phyloP scores from a whole-genome alignment of 2,888 invertebrate genomes.

The Metalampra italica region DNA sequence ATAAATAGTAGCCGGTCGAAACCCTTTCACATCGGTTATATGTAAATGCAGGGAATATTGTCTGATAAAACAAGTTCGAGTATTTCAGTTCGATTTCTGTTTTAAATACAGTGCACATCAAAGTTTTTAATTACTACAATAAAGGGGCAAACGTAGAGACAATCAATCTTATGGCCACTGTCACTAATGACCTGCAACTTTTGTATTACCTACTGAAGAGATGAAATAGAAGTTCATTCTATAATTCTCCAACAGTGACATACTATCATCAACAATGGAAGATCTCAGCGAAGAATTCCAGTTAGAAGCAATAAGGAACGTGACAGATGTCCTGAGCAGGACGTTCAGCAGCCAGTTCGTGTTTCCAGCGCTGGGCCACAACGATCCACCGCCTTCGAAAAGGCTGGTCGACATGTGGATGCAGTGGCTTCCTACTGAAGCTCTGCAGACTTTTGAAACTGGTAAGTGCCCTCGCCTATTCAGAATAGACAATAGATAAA shows the following conservation, averaged over 20 bases:
- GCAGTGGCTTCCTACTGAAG: constrained; percentile 90
- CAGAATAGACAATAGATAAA: not conserved
- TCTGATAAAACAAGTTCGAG: not conserved
- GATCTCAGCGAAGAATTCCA: constrained; percentile 83
- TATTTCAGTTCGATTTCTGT: not conserved
- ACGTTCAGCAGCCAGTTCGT: constrained; percentile 93
- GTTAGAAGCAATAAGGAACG: constrained; percentile 86
- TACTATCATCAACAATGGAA: constrained; percentile 87
- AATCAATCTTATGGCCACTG: no score
- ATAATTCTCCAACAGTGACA: constrained; percentile 84
- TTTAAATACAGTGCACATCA: not conserved
- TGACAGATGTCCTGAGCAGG: constrained; percentile 87
- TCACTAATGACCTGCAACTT: no score
- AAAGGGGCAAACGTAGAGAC: no score
- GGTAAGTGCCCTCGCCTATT: constrained; percentile 78
- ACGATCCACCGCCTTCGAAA: constrained; percentile 84
- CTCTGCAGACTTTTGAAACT: constrained; percentile 88
- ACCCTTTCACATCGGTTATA: constrained; percentile 6
- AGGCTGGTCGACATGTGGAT: constrained; percentile 89
- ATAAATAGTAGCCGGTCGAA: constrained; percentile 13
- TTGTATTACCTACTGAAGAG: no score
- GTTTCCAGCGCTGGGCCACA: constrained; percentile 93
- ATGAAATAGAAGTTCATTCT: no score
- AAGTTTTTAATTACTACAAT: no score
- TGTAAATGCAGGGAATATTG: constrained; percentile 6